Evolutionary conservation across 2,888 invertebrate species (phyloP).

Genomic region (Macaria liturata): DNA sequence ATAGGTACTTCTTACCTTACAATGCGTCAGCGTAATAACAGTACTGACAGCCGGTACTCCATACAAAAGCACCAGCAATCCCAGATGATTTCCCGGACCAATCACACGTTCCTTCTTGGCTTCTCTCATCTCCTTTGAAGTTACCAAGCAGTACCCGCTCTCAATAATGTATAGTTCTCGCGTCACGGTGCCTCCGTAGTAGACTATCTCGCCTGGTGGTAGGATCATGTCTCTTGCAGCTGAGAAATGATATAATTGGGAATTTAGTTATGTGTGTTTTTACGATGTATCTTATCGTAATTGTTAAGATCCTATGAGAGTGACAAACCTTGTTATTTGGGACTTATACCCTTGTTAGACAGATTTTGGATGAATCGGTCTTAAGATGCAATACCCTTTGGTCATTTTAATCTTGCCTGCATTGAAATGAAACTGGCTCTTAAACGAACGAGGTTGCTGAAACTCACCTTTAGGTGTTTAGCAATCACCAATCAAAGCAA

Average conservation of each 20-base stretch:
- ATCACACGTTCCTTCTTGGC: slow-evolving; percentile 59
- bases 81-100: slow-evolving; percentile 75
- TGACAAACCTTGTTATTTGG: too few relatives aligned
- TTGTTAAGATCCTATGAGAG: too few relatives aligned
- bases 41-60: slow-evolving; percentile 75
- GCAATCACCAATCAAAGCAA: too few relatives aligned
- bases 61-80: slow-evolving; percentile 72
- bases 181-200: slow-evolving; percentile 76
- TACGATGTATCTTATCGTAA: too few relatives aligned
- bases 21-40: slow-evolving; percentile 78
- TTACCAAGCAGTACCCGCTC: slow-evolving; percentile 76
- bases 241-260: slow-evolving; percentile 33
- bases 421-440: too few relatives aligned
- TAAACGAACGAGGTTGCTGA: too few relatives aligned
- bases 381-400: too few relatives aligned
- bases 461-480: too few relatives aligned
- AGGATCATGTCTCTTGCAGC: slow-evolving; percentile 72
- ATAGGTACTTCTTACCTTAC: too few relatives aligned
- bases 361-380: too few relatives aligned
- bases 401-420: too few relatives aligned
- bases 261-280: not conserved
- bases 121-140: slow-evolving; percentile 58
- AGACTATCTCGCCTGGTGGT: slow-evolving; percentile 79
- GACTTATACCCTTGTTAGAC: too few relatives aligned
- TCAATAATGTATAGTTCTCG: slow-evolving; percentile 80